A percentile compares a stretch with the other conserved stretches of the same genome.
Evolutionary conservation across 2,113 vertebrate genomes (phyloP).

Genomic region (Nycticryphes semicollaris): DNA sequence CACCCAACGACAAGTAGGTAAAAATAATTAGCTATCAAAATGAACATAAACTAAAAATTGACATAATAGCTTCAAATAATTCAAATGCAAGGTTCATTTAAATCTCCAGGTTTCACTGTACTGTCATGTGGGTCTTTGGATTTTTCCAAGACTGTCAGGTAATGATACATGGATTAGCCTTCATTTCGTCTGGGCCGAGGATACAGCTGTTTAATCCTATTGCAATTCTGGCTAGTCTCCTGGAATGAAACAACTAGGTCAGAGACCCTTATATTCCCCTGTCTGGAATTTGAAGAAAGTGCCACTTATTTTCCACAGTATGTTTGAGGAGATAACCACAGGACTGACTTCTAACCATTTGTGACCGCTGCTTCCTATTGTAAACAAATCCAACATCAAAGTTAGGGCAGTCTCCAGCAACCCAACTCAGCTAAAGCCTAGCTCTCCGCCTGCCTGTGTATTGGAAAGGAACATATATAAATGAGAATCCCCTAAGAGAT

Average conservation of each 20-base stretch:
- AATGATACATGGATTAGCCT: not conserved
- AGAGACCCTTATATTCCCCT: not conserved
- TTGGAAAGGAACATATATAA: not conserved
- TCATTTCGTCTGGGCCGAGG: not conserved
- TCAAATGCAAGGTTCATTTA: not conserved
- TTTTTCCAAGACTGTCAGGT: not conserved
- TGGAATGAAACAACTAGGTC: not conserved
- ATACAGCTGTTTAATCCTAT: not conserved
- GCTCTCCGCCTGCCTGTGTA: not conserved
- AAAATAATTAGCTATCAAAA: not conserved
- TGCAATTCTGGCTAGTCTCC: not conserved
- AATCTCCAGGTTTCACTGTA: not conserved
- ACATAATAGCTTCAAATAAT: not conserved
- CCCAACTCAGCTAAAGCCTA: accelerated
- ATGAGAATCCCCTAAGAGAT: not conserved
- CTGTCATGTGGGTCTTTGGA: not conserved
- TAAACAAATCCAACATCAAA: not conserved
- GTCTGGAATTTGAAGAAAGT: not conserved
- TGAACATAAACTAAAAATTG: not conserved
- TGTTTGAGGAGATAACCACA: not conserved
- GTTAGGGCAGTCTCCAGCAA: not conserved
- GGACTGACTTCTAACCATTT: not conserved
- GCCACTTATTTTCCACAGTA: not conserved
- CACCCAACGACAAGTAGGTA: not conserved
- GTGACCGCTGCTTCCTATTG: not conserved